Conservation (phyloP, 2,888 invertebrate genomes). For the Epinotia brunnichana region DNA sequence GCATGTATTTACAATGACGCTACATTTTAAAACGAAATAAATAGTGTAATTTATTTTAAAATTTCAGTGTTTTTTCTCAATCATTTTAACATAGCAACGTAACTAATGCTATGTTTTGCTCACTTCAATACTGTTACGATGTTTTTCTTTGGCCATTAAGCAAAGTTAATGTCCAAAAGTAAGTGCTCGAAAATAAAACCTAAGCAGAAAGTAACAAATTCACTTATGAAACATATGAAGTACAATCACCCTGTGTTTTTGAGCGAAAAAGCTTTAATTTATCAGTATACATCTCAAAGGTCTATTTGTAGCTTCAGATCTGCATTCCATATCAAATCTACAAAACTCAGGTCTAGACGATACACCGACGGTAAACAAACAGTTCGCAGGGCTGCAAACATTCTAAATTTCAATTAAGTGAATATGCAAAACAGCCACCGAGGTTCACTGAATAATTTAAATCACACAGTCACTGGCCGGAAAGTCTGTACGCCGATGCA, state of each 20-base stretch:
- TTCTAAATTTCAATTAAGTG: constrained; percentile 21
- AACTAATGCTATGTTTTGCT: neutral
- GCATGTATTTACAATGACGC: constrained; percentile 17
- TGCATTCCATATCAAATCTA: constrained; percentile 25
- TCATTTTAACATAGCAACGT: neutral
- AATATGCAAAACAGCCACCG: constrained; percentile 26
- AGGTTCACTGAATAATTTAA: constrained; percentile 32
- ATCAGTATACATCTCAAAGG: neutral
- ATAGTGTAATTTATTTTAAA: neutral
- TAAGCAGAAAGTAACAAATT: neutral
- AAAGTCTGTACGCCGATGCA: constrained; percentile 21
- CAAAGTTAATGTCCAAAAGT: neutral
- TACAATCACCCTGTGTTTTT: constrained; percentile 16
- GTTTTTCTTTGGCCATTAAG: neutral
- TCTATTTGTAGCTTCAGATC: constrained; percentile 4
- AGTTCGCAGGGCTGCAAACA: constrained; percentile 14
- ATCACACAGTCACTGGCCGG: constrained; percentile 25
- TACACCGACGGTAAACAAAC: constrained; percentile 19
- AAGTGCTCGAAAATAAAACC: neutral
- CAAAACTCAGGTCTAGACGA: constrained; percentile 18
- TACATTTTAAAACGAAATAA: neutral
- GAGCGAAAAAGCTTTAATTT: constrained; percentile 22
- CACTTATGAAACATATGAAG: neutral
- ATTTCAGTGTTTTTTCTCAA: constrained; percentile 4
- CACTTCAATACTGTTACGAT: neutral